A percentile compares a stretch with the other conserved stretches of the same genome.
These are phyloP conservation scores for Grammomys dolichurus DNA, from an alignment of 2,113 vertebrate genomes.

Conservation along the genomic window DNA sequence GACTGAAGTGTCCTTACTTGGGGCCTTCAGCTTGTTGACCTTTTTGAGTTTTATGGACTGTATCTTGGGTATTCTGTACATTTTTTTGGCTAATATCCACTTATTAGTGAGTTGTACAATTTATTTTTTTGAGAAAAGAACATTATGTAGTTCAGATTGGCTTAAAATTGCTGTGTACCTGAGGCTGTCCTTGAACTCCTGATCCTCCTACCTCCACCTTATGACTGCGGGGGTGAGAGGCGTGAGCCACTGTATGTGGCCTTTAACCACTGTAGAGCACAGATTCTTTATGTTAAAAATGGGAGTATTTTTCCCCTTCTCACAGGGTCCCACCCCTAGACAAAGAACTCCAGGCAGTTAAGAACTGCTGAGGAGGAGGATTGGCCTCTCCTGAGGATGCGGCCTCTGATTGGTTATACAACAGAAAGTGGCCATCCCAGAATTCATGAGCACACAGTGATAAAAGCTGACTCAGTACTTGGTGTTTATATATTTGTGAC, in stretches of 20 bases:
- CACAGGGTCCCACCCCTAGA: background rate
- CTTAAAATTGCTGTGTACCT: background rate
- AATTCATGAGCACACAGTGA: background rate
- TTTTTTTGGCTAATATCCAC: too few species aligned
- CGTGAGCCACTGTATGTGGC: too few species aligned
- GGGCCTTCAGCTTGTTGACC: too few species aligned
- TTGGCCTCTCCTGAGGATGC: background rate
- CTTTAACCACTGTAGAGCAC: background rate
- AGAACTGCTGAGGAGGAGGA: background rate
- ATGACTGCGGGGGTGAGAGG: background rate
- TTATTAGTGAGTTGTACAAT: too few species aligned
- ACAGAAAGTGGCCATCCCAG: background rate
- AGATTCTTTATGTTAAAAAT: constrained; percentile 8
- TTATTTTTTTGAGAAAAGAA: background rate
- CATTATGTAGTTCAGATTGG: background rate
- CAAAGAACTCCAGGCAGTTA: background rate
- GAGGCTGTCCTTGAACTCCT: background rate
- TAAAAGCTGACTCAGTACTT: background rate
- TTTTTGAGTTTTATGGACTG: too few species aligned
- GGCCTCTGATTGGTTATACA: background rate
- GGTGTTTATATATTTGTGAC: background rate
- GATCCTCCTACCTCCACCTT: background rate
- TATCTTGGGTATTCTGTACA: too few species aligned
- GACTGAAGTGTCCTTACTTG: too few species aligned
- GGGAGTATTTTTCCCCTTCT: background rate